Percentiles rank a stretch among this genome's conserved stretches.
Conservation (phyloP, 2,113 vertebrate genomes). For the Cepphus grylle region DNA sequence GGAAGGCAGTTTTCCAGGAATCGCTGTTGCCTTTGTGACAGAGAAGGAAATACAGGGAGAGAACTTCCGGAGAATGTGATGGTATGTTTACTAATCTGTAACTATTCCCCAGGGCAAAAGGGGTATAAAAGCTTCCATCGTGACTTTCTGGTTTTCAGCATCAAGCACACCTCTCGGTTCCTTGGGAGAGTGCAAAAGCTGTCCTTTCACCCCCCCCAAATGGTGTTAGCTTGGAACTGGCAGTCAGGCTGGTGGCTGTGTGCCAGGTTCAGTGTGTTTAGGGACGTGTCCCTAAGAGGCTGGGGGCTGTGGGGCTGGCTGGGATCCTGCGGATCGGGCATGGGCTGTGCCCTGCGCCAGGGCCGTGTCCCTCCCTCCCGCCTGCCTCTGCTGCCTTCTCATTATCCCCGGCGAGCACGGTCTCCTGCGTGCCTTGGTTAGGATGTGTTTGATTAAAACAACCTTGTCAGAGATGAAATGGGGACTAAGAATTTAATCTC, state of each 20-base stretch:
- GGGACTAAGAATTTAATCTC: not conserved
- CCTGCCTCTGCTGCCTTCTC: not conserved
- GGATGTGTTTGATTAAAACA: constrained; percentile 1
- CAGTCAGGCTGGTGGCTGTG: fast-evolving
- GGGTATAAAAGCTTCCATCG: not conserved
- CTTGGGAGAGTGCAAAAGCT: not conserved
- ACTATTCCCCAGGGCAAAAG: not conserved
- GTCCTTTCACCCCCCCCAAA: not conserved
- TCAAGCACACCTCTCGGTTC: fast-evolving
- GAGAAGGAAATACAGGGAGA: not conserved
- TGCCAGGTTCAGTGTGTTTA: not conserved
- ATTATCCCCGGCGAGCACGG: fast-evolving
- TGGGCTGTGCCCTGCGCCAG: not conserved
- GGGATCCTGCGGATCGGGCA: fast-evolving
- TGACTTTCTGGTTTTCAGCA: not conserved
- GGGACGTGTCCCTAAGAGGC: fast-evolving
- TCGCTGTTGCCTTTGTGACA: not conserved
- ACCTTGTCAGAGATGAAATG: not conserved
- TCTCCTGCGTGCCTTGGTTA: not conserved
- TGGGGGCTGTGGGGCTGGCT: not conserved
- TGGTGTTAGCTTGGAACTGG: fast-evolving
- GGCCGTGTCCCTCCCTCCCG: not conserved
- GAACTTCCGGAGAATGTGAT: not conserved
- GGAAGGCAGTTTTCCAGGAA: not conserved
- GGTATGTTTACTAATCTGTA: not conserved